Evolutionary conservation across 2,888 invertebrate genomes (phyloP).

Genomic region (Nasonia oneida): DNA sequence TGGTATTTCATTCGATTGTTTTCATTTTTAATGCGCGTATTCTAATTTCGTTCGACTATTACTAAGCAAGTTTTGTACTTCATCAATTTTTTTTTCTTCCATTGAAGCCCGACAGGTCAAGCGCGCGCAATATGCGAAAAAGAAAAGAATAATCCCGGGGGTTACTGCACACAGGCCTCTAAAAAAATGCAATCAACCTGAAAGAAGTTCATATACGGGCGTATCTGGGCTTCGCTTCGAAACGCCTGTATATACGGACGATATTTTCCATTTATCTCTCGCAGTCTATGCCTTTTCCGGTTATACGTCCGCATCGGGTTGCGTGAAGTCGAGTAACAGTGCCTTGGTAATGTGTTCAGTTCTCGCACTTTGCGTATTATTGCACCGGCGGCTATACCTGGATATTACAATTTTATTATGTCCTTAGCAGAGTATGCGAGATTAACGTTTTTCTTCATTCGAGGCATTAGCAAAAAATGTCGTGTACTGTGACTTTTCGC

Average conservation of each 20-base stretch:
- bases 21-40: too few species aligned
- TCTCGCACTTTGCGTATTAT: background rate
- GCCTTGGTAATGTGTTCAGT: conserved; percentile 9
- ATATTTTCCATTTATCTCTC: conserved; percentile 16
- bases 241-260: background rate
- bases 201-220: conserved; percentile 20
- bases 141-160: background rate
- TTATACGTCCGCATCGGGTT: background rate
- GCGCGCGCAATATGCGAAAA: background rate
- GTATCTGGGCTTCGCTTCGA: background rate
- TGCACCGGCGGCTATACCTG: background rate
- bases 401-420: background rate
- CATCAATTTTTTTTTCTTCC: background rate
- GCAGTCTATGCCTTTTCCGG: background rate
- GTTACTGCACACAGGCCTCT: too few species aligned
- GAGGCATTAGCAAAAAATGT: too few species aligned
- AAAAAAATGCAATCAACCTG: conserved; percentile 13
- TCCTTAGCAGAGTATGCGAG: background rate
- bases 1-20: too few species aligned
- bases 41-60: too few species aligned
- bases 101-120: background rate
- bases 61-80: too few species aligned
- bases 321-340: background rate
- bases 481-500: too few species aligned
- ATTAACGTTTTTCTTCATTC: too few species aligned